A percentile compares a stretch with the other conserved stretches of the same genome.
Conservation (phyloP, 2,113 vertebrate species). For the Falcunculus frontatus region DNA sequence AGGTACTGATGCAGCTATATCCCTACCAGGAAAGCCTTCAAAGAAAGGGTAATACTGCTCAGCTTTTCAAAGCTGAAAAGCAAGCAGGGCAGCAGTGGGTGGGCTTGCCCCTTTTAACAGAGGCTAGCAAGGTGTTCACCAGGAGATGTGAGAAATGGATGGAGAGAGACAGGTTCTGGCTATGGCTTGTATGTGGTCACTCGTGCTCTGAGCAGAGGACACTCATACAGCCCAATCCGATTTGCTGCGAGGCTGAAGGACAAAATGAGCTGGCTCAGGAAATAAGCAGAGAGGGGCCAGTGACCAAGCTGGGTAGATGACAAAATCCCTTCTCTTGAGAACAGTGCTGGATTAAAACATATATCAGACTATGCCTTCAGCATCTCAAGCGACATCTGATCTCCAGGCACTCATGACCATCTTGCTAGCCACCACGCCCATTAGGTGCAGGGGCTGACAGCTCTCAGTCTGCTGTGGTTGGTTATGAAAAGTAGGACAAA, state of each 20-base stretch:
- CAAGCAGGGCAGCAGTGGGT: neutral
- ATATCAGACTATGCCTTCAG: neutral
- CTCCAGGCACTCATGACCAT: neutral
- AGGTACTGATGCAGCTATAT: neutral
- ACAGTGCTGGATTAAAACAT: neutral
- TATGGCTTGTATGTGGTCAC: rapidly evolving
- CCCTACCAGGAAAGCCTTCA: neutral
- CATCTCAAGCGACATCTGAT: neutral
- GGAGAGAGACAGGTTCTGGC: neutral
- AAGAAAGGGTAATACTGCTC: neutral
- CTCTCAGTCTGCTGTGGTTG: neutral
- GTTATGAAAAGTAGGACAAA: neutral
- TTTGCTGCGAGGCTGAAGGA: neutral
- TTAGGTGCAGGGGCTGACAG: neutral
- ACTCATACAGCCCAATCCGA: neutral
- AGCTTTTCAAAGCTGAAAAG: neutral
- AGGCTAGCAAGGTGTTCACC: neutral
- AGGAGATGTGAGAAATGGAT: neutral
- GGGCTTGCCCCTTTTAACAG: neutral
- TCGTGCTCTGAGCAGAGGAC: neutral
- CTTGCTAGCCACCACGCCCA: rapidly evolving
- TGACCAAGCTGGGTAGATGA: neutral
- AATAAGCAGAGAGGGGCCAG: neutral
- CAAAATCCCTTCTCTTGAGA: neutral
- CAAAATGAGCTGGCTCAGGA: neutral